Conservation (phyloP, 2,888 invertebrate genomes). For the Thereva nobilitata region DNA sequence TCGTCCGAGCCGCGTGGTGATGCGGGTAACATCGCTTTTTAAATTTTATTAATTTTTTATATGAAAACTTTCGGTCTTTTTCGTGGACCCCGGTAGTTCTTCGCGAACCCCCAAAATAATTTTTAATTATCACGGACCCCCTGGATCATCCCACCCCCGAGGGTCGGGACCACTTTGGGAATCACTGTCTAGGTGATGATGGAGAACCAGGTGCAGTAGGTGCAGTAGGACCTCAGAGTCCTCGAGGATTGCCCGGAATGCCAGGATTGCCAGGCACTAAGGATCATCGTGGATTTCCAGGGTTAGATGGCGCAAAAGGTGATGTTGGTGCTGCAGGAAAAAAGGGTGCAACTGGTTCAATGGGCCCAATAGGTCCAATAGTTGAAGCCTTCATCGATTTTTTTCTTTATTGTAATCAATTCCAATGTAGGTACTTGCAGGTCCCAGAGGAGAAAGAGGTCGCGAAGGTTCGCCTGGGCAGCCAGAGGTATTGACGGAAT, state of each 20-base stretch:
- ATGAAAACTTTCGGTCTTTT: too few relatives aligned
- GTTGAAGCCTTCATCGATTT: too few relatives aligned
- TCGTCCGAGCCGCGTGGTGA: too few relatives aligned
- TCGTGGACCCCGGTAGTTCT: too few relatives aligned
- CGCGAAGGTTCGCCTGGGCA: constrained; percentile 80
- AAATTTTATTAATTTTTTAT: too few relatives aligned
- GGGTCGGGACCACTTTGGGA: constrained; percentile 78
- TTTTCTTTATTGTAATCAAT: too few relatives aligned
- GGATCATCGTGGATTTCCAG: constrained; percentile 81
- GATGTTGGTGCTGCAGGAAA: constrained; percentile 77
- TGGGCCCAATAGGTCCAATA: constrained; percentile 72
- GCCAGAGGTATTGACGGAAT: constrained; percentile 79
- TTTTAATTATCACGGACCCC: too few relatives aligned
- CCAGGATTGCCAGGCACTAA: constrained; percentile 82
- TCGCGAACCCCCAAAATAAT: too few relatives aligned
- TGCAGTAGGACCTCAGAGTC: constrained; percentile 70
- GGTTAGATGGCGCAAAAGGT: constrained; percentile 80
- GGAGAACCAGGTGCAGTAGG: constrained; percentile 79
- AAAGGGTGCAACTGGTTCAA: constrained; percentile 73
- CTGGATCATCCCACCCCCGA: constrained; percentile 69
- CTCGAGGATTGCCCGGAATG: constrained; percentile 72
- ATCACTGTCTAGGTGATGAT: constrained; percentile 77
- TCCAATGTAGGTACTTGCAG: constrained; percentile 77
- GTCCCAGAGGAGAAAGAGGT: constrained; percentile 81
- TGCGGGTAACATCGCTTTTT: too few relatives aligned